phyloP scores from a whole-genome alignment of 2,888 invertebrate genomes.

The Tenthredo livida region DNA sequence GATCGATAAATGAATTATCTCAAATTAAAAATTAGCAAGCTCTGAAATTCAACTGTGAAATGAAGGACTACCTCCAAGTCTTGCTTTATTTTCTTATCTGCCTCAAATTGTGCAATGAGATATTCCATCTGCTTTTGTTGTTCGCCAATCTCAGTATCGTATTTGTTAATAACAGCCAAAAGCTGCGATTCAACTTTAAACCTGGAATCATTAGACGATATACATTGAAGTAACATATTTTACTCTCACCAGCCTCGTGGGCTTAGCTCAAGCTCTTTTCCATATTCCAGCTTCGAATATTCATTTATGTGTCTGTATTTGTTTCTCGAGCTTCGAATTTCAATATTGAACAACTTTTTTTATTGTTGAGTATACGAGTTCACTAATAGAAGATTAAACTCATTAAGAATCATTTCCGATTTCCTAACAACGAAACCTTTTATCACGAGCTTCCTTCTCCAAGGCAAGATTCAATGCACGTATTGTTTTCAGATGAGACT shows the following conservation, averaged over 20 bases:
- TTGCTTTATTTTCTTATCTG: constrained; percentile 54
- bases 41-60: not conserved
- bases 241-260: not conserved
- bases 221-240: not conserved
- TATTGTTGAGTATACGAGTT: not conserved
- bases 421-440: constrained; percentile 57
- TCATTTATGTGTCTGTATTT: not conserved
- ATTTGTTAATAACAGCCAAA: constrained; percentile 60
- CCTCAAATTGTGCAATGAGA: constrained; percentile 55
- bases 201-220: constrained; percentile 50
- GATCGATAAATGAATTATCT: not conserved
- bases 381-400: not conserved
- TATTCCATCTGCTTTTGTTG: constrained; percentile 57
- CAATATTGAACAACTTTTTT: not conserved
- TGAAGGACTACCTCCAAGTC: constrained; percentile 55
- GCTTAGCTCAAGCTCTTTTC: not conserved
- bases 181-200: constrained; percentile 63
- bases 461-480: constrained; percentile 44
- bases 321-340: not conserved
- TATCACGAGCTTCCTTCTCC: constrained; percentile 58
- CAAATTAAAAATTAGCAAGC: not conserved
- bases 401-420: not conserved
- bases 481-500: constrained; percentile 38
- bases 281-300: not conserved
- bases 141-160: constrained; percentile 60